These are phyloP conservation scores for Archivesica marissinica DNA, from an alignment of 1,140 invertebrate species.

Conservation along the genomic window DNA sequence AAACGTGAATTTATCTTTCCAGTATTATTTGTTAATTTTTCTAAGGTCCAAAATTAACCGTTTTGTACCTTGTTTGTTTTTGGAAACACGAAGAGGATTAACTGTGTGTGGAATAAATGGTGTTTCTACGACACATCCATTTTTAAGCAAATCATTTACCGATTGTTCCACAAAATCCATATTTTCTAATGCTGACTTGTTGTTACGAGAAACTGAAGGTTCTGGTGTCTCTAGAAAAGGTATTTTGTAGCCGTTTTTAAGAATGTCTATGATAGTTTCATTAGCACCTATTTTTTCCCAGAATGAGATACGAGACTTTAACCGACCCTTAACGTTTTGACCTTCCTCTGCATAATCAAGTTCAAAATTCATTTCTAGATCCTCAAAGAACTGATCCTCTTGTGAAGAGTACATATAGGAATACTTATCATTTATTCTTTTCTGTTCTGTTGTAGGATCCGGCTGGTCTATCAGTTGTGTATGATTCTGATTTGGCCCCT, in stretches of 20 bases:
- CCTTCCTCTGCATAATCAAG: no score
- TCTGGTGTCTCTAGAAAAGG: background rate
- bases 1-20: constrained; percentile 31
- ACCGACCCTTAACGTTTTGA: constrained; percentile 9
- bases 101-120: background rate
- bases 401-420: no score
- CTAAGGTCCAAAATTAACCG: constrained; percentile 28
- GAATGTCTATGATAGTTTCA: background rate
- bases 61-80: constrained; percentile 26
- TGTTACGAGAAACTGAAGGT: background rate
- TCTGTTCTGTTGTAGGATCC: background rate
- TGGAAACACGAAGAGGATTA: constrained; percentile 2
- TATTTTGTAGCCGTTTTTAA: background rate
- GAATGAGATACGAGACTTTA: background rate
- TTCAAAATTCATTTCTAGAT: background rate
- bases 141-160: background rate
- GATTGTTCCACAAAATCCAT: constrained; percentile 25
- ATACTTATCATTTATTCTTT: constrained; percentile 11
- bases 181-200: constrained; percentile 10
- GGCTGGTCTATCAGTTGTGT: background rate
- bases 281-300: background rate
- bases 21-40: constrained; percentile 26
- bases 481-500: background rate
- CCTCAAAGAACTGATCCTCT: background rate
- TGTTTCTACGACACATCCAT: constrained; percentile 9